Evolutionary conservation across 64 coral and sea anemone genomes (phyloP).

Genomic region (Montipora efflorescens): DNA sequence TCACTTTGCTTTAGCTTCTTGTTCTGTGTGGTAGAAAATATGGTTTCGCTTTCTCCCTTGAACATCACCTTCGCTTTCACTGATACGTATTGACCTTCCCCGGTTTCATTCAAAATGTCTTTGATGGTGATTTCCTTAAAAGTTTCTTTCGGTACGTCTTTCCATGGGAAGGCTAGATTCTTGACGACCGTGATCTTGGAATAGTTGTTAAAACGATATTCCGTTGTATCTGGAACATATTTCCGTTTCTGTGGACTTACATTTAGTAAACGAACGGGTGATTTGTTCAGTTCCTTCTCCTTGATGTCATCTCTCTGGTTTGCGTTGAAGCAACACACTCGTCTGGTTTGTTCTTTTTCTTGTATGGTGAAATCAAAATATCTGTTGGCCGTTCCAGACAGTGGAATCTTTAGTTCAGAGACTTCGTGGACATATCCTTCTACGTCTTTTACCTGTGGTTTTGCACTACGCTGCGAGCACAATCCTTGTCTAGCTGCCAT

Average conservation of each 20-base stretch:
- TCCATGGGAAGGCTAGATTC: slow-evolving; percentile 4
- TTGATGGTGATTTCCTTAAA: too few relatives aligned
- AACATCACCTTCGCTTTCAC: too few relatives aligned
- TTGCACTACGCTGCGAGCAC: too few relatives aligned
- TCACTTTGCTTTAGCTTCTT: too few relatives aligned
- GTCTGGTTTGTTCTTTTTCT: background rate
- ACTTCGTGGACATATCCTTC: background rate
- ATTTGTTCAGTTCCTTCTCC: too few relatives aligned
- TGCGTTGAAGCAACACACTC: background rate
- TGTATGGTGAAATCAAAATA: background rate
- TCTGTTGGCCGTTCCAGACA: background rate
- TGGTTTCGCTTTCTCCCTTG: too few relatives aligned
- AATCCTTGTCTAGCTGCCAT: too few relatives aligned
- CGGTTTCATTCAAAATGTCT: too few relatives aligned
- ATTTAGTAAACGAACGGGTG: too few relatives aligned
- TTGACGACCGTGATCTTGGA: background rate
- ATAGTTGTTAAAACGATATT: background rate
- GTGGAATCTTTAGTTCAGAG: background rate
- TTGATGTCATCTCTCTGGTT: background rate
- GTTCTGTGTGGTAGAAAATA: too few relatives aligned
- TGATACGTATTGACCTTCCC: too few relatives aligned
- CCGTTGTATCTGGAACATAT: background rate
- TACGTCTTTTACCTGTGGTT: background rate
- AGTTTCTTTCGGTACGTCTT: background rate
- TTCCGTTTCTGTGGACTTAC: background rate